These are phyloP conservation scores for Malurus leucopterus DNA, from an alignment of 2,797 vertebrate genomes.

Conservation along the genomic window DNA sequence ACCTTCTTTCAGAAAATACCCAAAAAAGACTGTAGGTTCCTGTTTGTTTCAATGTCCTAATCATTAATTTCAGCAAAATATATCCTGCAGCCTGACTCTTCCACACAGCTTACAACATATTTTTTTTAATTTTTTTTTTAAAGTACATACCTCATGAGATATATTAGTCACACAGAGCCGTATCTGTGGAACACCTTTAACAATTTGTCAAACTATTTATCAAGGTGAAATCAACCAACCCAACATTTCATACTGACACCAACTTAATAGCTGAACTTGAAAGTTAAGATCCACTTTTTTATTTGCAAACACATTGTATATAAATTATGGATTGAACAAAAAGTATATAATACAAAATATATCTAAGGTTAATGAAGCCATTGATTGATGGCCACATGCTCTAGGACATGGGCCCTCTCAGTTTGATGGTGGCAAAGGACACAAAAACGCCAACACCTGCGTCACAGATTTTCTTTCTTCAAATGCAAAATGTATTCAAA, in stretches of 20 bases:
- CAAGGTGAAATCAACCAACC: background rate
- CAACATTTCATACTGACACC: background rate
- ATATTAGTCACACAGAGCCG: background rate
- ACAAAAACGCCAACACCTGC: background rate
- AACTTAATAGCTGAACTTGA: background rate
- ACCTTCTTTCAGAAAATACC: background rate
- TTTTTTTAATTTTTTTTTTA: background rate
- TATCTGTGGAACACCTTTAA: background rate
- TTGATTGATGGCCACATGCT: background rate
- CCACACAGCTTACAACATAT: background rate
- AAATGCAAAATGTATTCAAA: background rate
- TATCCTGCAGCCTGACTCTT: background rate
- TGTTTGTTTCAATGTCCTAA: background rate
- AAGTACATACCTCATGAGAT: background rate
- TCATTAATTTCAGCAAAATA: background rate
- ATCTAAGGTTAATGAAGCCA: background rate
- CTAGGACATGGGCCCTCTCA: background rate
- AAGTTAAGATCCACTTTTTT: background rate
- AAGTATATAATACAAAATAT: background rate
- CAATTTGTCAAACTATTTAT: background rate
- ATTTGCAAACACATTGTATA: background rate
- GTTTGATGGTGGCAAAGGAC: background rate
- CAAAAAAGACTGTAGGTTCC: background rate
- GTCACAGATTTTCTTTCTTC: background rate
- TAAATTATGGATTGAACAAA: background rate